Percentiles rank a stretch among this genome's conserved stretches.
Evolutionary conservation across 1,140 invertebrate species (phyloP).

Genomic region (Ephestia elutella): DNA sequence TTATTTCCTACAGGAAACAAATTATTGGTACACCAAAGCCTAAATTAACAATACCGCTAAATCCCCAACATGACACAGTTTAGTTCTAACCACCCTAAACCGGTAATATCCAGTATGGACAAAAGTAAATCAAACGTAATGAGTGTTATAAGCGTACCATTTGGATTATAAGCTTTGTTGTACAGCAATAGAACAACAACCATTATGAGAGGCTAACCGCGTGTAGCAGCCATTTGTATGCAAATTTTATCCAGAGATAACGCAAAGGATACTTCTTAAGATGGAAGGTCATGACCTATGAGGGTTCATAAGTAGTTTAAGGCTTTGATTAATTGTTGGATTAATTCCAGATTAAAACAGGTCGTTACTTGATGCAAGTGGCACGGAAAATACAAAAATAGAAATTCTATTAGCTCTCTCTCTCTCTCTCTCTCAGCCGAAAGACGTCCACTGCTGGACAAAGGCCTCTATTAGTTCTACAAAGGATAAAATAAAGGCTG

Average conservation of each 20-base stretch:
- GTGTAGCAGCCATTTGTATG: conserved; percentile 58
- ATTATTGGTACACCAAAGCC: no score
- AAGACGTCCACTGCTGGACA: no score
- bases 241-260: conserved; percentile 50
- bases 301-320: not conserved
- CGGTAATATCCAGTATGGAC: not conserved
- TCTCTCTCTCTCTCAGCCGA: no score
- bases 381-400: no score
- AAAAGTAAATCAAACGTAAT: conserved; percentile 1
- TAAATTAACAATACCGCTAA: no score
- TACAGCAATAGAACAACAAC: conserved; percentile 43
- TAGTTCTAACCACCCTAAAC: no score
- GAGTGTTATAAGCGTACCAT: conserved; percentile 18
- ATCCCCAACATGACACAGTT: no score
- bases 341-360: not conserved
- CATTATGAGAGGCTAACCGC: conserved; percentile 42
- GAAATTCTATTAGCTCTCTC: no score
- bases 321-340: not conserved
- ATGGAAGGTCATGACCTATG: conserved; percentile 18
- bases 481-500: no score
- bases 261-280: conserved; percentile 43
- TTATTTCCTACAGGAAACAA: no score
- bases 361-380: no score
- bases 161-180: conserved; percentile 21
- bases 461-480: no score